These are phyloP conservation scores for Conistra vaccinii DNA, from an alignment of 2,888 invertebrate genomes.

Conservation along the genomic window DNA sequence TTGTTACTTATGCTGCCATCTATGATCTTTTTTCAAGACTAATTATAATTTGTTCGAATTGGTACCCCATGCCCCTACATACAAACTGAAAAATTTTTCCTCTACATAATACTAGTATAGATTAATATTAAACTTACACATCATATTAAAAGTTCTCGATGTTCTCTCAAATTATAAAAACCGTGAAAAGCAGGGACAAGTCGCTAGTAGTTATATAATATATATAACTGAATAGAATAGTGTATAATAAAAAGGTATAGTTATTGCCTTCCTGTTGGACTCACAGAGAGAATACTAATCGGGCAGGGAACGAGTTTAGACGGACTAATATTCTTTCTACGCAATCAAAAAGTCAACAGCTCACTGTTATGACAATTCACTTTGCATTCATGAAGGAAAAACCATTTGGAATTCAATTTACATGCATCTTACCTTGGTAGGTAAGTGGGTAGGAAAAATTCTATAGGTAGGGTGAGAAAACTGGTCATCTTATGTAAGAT, in stretches of 20 bases:
- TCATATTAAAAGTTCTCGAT: too few species aligned
- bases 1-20: too few species aligned
- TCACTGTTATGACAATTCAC: constrained; percentile 57
- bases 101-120: too few species aligned
- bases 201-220: neutral
- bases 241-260: constrained; percentile 69
- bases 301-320: constrained; percentile 46
- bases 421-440: constrained; percentile 23
- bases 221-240: constrained; percentile 62
- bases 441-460: constrained; percentile 22
- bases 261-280: constrained; percentile 65
- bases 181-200: neutral
- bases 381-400: constrained; percentile 62
- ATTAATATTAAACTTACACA: too few species aligned
- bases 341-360: constrained; percentile 64
- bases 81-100: too few species aligned
- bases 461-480: neutral
- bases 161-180: neutral
- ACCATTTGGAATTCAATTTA: constrained; percentile 61
- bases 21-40: too few species aligned
- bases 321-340: constrained; percentile 54
- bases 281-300: constrained; percentile 67
- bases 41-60: too few species aligned
- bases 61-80: too few species aligned
- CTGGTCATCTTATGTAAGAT: neutral